A percentile compares a stretch with the other conserved stretches of the same genome.
Evolutionary conservation across 1,140 invertebrate species (phyloP).

Genomic region (Pogonomyrmex californicus): DNA sequence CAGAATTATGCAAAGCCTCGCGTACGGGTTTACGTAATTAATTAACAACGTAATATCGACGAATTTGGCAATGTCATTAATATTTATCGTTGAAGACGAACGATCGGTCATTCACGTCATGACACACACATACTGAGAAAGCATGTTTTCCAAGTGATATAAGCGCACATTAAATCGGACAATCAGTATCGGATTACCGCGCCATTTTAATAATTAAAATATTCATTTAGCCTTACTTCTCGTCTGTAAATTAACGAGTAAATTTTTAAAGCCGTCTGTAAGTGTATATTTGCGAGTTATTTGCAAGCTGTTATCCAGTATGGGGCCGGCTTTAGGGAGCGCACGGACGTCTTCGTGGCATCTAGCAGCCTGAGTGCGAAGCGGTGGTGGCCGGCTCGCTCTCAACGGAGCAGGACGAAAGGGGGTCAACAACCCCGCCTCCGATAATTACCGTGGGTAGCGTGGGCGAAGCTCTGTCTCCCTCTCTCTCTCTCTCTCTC

Average conservation of each 20-base stretch:
- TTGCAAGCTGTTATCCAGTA: conserved; percentile 42
- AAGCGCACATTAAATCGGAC: background rate
- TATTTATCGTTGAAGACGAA: conserved; percentile 30
- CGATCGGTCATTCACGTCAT: background rate
- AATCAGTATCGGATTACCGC: conserved; percentile 4
- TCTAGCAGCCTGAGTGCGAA: conserved; percentile 33
- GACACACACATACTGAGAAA: background rate
- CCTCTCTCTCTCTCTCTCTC: conserved; percentile 41
- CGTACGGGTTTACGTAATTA: conserved; percentile 27
- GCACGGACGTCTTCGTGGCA: conserved; percentile 41
- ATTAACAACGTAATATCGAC: conserved; percentile 18
- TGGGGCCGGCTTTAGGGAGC: conserved; percentile 59
- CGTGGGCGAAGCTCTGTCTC: conserved; percentile 72
- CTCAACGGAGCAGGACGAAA: conserved; percentile 73
- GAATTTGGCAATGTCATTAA: conserved; percentile 25
- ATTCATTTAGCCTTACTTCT: background rate
- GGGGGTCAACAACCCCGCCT: conserved; percentile 78
- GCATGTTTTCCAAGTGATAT: background rate
- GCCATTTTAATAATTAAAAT: background rate
- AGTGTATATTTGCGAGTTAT: background rate
- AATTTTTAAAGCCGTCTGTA: background rate
- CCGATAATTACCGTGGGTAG: conserved; percentile 80
- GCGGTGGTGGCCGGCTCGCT: conserved; percentile 22
- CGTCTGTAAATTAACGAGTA: background rate
- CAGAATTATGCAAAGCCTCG: conserved; percentile 23